phyloP scores from a whole-genome alignment of 2,113 vertebrate species.

The Tenebrosternarchus preto region DNA sequence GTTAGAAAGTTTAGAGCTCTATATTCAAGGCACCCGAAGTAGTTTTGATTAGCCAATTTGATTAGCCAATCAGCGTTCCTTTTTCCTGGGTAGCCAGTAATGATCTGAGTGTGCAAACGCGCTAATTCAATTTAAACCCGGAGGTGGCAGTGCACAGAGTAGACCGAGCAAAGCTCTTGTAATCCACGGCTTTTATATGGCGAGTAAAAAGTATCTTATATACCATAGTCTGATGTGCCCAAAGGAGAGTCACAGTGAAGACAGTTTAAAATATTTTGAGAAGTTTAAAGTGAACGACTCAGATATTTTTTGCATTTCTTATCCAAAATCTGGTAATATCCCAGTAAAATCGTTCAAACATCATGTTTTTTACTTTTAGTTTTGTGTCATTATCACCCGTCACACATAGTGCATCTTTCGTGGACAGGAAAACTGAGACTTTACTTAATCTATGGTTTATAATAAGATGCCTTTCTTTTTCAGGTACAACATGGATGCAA shows the following conservation, averaged over 20 bases:
- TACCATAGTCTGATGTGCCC: slow-evolving; percentile 52
- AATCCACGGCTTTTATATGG: not conserved
- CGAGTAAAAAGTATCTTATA: slow-evolving; percentile 1
- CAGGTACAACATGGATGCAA: slow-evolving; percentile 85
- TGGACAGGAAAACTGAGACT: not conserved
- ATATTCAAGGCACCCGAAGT: no score
- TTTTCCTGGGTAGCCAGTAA: no score
- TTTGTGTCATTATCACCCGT: no score
- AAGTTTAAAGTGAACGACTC: slow-evolving; percentile 59
- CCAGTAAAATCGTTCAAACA: no score
- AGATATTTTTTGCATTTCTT: slow-evolving; percentile 63
- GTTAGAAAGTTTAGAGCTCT: no score
- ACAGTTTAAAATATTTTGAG: slow-evolving; percentile 63
- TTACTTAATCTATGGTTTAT: not conserved
- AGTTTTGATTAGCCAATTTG: no score
- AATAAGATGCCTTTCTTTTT: not conserved
- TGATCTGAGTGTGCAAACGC: no score
- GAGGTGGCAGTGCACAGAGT: no score
- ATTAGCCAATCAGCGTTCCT: no score
- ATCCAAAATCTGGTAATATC: slow-evolving; percentile 60
- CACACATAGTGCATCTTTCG: not conserved
- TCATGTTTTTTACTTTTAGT: no score
- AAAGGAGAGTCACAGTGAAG: slow-evolving; percentile 51
- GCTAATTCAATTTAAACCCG: no score
- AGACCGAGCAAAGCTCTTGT: no score